Evolutionary conservation across 92 coral and sea anemone species (phyloP), one percentile per base, ranked within the genome.

Genomic region (Parazoanthus darwini): DNA sequence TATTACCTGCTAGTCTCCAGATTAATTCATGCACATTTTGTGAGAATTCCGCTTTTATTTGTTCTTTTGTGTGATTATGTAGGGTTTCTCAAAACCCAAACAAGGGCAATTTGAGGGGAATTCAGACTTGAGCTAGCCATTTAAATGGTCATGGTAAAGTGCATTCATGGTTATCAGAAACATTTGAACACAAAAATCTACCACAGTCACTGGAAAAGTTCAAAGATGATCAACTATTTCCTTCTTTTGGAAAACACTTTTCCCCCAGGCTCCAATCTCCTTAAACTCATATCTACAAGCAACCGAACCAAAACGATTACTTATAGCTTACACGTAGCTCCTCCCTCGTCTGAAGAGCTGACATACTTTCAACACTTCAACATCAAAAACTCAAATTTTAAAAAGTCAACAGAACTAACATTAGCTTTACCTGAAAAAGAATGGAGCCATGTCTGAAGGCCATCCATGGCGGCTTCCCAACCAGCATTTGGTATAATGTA

Each of bases 391-490:
- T 29, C 16, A 63, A 29, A n/a, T 16, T 51, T 51, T 82, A 85
- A 71, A 35, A 71, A 48, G 9, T 16, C 25, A 33, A 67, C 56
- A 22, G n/a, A 26, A 86, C 18, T 14, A 86, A 25, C 25, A 22
- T 36, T 22, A 67, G 37, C 85, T 29, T 5, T 78, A 93, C 96
- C 94, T 88, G 84, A 77, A 68, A 93, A 22, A 93, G 85, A 23
- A 93, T 88, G 14, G 92, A 82, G 14, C 86, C 89, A 73, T 87
- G 90, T 73, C 70, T 90, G 66, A 68, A 93, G 6, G 81, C 54
- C 66, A 70, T 79, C 96, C 98, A 96, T 6, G 96, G 98, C 6
- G 96, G 94, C 33, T 82, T 70, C 43, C 96, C 98, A 23, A 77
- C 82, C 26, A 93, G 78, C 96, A 96, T 91, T 67, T 96, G 96